Base-by-base conservation (phyloP, 2,888 invertebrate species). In the Brachylomia viminalis region DNA sequence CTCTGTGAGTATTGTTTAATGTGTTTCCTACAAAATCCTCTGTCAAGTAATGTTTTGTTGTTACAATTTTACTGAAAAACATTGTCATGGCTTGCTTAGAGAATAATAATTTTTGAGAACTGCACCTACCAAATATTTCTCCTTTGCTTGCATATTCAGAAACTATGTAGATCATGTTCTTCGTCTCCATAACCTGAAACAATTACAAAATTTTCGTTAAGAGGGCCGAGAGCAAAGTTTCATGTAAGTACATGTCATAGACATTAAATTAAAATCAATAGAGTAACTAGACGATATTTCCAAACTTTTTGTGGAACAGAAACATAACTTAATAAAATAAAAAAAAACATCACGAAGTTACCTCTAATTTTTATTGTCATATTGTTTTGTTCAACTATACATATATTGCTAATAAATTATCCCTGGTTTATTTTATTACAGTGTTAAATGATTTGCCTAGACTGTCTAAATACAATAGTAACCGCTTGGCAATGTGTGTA, bases 131-230 rank as follows among this genome's bases (percentile, higher is more conserved):
- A 97, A 99, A 99, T 95, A 99, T 99, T 97, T 99, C 99, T 89
- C 99, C 99, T 96, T 99, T 98, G 93, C 98, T 99, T 86, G 99
- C 99, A 94, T 99, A 99, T 95, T 99, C 99, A 80, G 99, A 99
- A 86, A 99, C 99, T 93, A 99, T 98, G 96, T 99, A 99, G 93
- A 99, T 98, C 98, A 99, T 99, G 95, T 99, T 99, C 94, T 99
- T 99, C 77, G 99, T 99, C 97, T 99, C 99, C 99, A 99, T 99
- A 91, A 99, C 99, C 99, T 99, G 96, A 56, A 97, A 97, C 91
- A 91, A 93, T 72, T 17, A 72, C n/a, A 72, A 20, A 13, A 33
- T 11, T 6, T 33, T 33, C 15, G 45, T 45, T 45, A 64, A 13
- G n/a, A 38, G 17, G 27, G 13, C 59, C 15, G 15, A n/a, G 1